Evolutionary conservation across 1,140 invertebrate species (phyloP).

Genomic region (Diabrotica undecimpunctata): DNA sequence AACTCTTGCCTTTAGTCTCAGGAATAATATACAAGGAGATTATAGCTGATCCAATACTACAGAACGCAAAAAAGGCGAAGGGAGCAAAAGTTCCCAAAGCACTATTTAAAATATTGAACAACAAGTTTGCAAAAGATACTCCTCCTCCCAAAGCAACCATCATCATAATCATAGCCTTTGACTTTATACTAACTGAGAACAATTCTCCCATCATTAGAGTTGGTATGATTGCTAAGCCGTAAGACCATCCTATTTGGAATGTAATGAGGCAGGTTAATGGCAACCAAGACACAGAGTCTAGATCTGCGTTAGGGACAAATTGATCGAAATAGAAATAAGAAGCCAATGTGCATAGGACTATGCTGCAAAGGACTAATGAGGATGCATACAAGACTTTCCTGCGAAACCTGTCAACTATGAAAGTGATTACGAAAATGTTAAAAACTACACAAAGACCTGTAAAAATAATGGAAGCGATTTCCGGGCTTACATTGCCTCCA

Average conservation of each 20-base stretch:
- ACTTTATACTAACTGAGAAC: conserved; percentile 40
- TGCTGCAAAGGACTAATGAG: conserved; percentile 26
- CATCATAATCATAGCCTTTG: conserved; percentile 31
- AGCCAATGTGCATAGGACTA: conserved; percentile 47
- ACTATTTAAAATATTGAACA: conserved; percentile 44
- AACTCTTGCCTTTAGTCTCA: conserved; percentile 59
- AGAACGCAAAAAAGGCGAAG: conserved; percentile 75
- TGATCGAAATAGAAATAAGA: conserved; percentile 44
- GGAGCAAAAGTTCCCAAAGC: conserved; percentile 65
- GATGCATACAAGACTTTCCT: conserved; percentile 28
- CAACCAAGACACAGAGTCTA: conserved; percentile 38
- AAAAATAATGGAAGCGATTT: conserved; percentile 5
- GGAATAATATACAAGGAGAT: conserved; percentile 79
- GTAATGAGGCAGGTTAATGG: conserved; percentile 35
- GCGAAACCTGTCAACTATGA: conserved; percentile 9
- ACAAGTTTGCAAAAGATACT: conserved; percentile 42
- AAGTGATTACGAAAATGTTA: conserved; percentile 2
- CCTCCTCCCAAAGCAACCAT: conserved; percentile 28
- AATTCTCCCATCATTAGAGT: conserved; percentile 39
- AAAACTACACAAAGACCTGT: conserved; percentile 3
- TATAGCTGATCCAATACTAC: conserved; percentile 69
- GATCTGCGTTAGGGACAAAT: conserved; percentile 27
- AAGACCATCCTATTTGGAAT: conserved; percentile 31
- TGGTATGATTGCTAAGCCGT: conserved; percentile 37
- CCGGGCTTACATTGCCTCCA: conserved; percentile 12